Evolutionary conservation across 2,113 vertebrate genomes (phyloP).

Genomic region (Varanus salvator): DNA sequence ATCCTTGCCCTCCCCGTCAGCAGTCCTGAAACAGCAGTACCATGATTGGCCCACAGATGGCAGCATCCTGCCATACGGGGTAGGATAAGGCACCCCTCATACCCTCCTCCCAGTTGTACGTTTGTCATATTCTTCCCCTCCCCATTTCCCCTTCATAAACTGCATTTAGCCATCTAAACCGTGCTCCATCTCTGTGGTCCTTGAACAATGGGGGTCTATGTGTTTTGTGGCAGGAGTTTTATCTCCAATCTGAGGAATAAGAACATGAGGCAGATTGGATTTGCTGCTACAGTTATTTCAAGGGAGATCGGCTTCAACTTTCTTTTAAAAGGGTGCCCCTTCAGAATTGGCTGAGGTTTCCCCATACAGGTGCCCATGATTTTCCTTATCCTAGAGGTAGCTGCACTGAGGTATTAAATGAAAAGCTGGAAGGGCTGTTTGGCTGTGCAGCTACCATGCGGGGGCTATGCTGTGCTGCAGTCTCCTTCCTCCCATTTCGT

Average conservation of each 20-base stretch:
- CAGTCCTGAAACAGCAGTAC: conserved; percentile 16
- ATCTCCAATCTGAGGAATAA: background rate
- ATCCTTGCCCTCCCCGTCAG: conserved; percentile 1
- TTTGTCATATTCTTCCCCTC: conserved; percentile 21
- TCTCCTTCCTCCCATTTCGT: background rate
- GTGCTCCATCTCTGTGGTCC: conserved; percentile 4
- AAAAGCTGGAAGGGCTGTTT: background rate
- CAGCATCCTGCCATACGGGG: background rate
- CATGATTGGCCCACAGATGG: background rate
- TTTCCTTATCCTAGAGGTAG: no score
- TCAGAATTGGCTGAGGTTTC: background rate
- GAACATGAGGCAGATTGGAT: background rate
- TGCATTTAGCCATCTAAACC: conserved; percentile 38
- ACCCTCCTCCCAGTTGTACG: conserved; percentile 17
- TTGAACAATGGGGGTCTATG: background rate
- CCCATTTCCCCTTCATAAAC: conserved; percentile 33
- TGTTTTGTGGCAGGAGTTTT: background rate
- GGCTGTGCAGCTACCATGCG: background rate
- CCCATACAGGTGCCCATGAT: background rate
- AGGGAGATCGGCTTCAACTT: background rate
- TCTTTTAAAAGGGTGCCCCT: background rate
- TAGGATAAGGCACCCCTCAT: background rate
- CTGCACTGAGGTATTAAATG: no score
- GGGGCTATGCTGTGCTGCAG: background rate
- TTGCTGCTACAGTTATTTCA: background rate